A percentile compares a stretch with the other conserved stretches of the same genome.
Evolutionary conservation across 2,797 vertebrate genomes (phyloP).

Genomic region (Netta rufina): DNA sequence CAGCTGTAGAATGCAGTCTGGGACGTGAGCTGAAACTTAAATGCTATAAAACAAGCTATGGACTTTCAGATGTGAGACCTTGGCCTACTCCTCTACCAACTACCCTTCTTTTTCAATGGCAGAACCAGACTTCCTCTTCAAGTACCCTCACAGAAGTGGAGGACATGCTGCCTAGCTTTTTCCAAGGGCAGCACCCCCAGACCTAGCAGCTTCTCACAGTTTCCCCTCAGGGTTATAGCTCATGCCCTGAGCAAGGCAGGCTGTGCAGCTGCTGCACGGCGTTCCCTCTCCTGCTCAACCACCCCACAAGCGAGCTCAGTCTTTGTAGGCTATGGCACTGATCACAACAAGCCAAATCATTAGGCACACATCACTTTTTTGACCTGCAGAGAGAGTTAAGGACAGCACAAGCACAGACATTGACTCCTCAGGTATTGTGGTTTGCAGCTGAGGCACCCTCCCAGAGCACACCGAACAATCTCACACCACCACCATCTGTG

Average conservation of each 20-base stretch:
- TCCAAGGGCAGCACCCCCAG: background rate
- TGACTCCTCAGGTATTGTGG: background rate
- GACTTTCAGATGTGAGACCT: background rate
- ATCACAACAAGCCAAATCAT: background rate
- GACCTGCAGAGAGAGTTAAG: background rate
- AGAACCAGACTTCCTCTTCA: background rate
- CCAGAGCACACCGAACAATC: background rate
- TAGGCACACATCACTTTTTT: background rate
- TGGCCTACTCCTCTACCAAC: background rate
- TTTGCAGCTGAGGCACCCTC: background rate
- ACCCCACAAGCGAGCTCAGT: fast-evolving
- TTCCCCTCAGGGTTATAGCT: background rate
- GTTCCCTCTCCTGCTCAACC: background rate
- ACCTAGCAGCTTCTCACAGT: background rate
- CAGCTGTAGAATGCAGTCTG: background rate
- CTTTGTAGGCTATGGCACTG: background rate
- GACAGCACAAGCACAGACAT: background rate
- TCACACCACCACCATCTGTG: background rate
- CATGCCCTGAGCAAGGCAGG: background rate
- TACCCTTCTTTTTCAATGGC: background rate
- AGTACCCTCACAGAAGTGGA: background rate
- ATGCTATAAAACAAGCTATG: background rate
- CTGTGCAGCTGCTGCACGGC: fast-evolving
- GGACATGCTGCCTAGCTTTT: background rate
- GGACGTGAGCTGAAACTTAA: background rate